Evolutionary conservation across 1,140 invertebrate genomes (phyloP).

Genomic region (Drosophila kikkawai): DNA sequence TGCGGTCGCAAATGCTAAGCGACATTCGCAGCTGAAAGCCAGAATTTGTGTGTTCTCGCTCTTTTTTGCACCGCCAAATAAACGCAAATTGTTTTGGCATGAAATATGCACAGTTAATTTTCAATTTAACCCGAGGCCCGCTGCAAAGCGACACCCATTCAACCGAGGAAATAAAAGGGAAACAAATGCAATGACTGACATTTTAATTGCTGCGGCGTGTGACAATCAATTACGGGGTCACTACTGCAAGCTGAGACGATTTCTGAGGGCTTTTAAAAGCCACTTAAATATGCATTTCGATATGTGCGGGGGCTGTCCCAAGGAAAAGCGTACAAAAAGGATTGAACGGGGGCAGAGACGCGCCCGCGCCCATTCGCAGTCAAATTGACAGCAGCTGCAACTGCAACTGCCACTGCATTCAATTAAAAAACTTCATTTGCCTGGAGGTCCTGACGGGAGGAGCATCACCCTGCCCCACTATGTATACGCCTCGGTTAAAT

Average conservation of each 20-base stretch:
- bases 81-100: constrained; percentile 67
- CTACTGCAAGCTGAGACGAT: constrained; percentile 47
- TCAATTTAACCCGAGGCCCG: constrained; percentile 41
- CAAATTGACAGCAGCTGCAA: constrained; percentile 69
- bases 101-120: constrained; percentile 76
- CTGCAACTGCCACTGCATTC: constrained; percentile 61
- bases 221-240: constrained; percentile 76
- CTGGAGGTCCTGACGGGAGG: constrained; percentile 17
- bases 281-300: constrained; percentile 70
- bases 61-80: constrained; percentile 49
- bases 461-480: too few species aligned
- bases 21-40: constrained; percentile 31
- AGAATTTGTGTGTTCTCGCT: constrained; percentile 14
- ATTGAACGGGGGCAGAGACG: constrained; percentile 16
- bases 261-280: constrained; percentile 66
- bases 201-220: constrained; percentile 74
- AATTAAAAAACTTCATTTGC: constrained; percentile 63
- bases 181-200: constrained; percentile 47
- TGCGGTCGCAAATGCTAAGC: constrained; percentile 58
- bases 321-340: constrained; percentile 1
- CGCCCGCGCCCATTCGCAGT: constrained; percentile 25
- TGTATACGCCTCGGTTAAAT: constrained; percentile 23
- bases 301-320: constrained; percentile 12
- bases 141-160: constrained; percentile 30
- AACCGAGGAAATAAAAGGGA: constrained; percentile 29